Evolutionary conservation across 2,888 invertebrate genomes (phyloP), one percentile per base, ranked within the genome.

Genomic region (Lamellibrachia satsuma): DNA sequence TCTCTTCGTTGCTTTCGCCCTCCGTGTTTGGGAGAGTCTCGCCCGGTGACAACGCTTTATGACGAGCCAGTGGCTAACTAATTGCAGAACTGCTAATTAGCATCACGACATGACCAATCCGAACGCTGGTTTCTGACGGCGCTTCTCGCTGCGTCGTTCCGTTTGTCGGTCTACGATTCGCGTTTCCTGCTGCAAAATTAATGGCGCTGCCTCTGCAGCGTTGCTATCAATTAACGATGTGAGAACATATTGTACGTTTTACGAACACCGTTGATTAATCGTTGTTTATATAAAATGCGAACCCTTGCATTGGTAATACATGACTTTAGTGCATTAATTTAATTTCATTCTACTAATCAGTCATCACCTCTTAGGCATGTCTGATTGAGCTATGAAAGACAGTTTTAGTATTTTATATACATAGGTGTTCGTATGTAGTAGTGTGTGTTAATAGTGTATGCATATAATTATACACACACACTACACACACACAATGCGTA

Each of bases 91-190:
- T n/a, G 75, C 75, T 75, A 75, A 75, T 75, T 75, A 75, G 75
- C 75, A 75, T 75, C n/a, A 75, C n/a, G 75, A 75, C 75, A 75
- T n/a, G 75, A 75, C 75, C 75, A 75, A 75, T 75, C 75, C 75
- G 75, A 75, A 75, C 15, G 75, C 75, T 4, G 75, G 75, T 22
- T 75, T 75, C 75, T 75, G 75, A 15, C 75, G 22, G 75, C 11
- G 75, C 22, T 75, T 22, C 75, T 75, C 75, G 75, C 75, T 75
- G 75, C 75, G 75, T 75, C 75, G 75, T 75, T 75, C 75, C 75
- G 75, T 75, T n/a, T 75, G 75, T 75, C 75, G 75, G 75, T 75
- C 75, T 75, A 75, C 75, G 75, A 75, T 6, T 75, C 75, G 75
- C 22, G 75, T 15, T 57, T 75, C 22, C 75, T 75, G 75, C 75